Conservation (phyloP, 2,113 vertebrate species). For the Zosterops pallidus region DNA sequence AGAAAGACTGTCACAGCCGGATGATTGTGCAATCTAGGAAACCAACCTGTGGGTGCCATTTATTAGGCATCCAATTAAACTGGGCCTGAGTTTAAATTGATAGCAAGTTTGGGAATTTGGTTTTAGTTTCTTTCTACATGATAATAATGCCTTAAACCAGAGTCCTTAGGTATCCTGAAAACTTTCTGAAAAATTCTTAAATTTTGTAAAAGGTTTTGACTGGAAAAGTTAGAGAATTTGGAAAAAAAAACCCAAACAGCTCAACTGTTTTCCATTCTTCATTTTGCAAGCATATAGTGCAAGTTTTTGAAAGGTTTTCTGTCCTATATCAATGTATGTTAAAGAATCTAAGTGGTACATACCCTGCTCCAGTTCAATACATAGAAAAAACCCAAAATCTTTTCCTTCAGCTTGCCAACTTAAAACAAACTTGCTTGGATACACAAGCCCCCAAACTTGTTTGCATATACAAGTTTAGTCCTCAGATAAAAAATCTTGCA, state of each 20-base stretch:
- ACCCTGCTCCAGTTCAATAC: background rate
- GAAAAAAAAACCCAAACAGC: background rate
- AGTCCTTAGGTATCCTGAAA: background rate
- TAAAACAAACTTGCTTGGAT: background rate
- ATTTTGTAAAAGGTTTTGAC: background rate
- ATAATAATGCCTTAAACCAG: background rate
- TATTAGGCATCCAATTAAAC: slow-evolving; percentile 9
- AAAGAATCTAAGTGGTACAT: background rate
- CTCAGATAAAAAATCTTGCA: background rate
- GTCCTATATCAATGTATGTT: background rate
- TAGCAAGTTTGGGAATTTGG: background rate
- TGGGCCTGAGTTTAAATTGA: background rate
- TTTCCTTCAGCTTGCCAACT: background rate
- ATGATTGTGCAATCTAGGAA: background rate
- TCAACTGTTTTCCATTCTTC: background rate
- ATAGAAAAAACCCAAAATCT: background rate
- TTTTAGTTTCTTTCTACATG: background rate
- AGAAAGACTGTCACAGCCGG: background rate
- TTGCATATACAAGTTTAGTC: background rate
- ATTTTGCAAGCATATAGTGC: background rate
- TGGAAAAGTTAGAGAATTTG: background rate
- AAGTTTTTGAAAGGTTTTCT: background rate
- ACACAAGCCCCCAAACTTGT: background rate
- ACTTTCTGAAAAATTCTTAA: background rate
- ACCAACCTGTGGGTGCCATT: background rate